A percentile compares a stretch with the other conserved stretches of the same genome.
Conservation (phyloP, 2,888 invertebrate genomes). For the Lucinisca nassula region DNA sequence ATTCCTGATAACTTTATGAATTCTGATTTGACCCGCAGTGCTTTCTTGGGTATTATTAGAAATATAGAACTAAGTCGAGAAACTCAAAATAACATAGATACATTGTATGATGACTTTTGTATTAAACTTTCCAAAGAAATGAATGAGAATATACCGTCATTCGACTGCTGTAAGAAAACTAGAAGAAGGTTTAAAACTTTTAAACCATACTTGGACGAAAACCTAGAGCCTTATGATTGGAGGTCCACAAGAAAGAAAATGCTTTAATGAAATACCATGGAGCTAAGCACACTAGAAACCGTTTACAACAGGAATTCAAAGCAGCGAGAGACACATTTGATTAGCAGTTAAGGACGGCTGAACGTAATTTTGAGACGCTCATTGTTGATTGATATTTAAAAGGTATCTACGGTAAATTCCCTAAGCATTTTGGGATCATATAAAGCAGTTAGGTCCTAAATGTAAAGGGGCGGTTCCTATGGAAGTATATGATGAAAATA, state of each 20-base stretch:
- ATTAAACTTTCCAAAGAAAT: slow-evolving; percentile 4
- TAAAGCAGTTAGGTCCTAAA: slow-evolving; percentile 4
- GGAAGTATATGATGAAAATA: not conserved
- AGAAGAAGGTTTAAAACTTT: slow-evolving; percentile 12
- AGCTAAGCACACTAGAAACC: not conserved
- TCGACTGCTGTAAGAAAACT: not conserved
- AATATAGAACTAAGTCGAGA: slow-evolving; percentile 13
- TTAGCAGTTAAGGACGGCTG: not conserved
- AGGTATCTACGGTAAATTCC: not conserved
- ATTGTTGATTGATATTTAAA: not conserved
- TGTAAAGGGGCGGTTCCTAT: not conserved
- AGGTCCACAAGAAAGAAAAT: not conserved
- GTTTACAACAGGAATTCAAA: not conserved
- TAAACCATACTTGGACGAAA: slow-evolving; percentile 30
- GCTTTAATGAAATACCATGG: not conserved
- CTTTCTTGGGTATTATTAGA: slow-evolving; percentile 6
- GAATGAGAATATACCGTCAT: slow-evolving; percentile 8
- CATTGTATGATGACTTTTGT: not conserved
- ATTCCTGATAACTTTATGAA: slow-evolving; percentile 21
- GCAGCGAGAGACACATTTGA: not conserved
- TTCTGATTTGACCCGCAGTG: not conserved
- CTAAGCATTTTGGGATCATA: not conserved
- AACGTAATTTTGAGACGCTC: not conserved
- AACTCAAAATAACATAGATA: slow-evolving; percentile 17
- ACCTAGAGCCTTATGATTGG: not conserved